Evolutionary conservation across 2,888 invertebrate species (phyloP), one percentile per base, ranked within the genome.

Genomic region (Aspidiotus destructor): DNA sequence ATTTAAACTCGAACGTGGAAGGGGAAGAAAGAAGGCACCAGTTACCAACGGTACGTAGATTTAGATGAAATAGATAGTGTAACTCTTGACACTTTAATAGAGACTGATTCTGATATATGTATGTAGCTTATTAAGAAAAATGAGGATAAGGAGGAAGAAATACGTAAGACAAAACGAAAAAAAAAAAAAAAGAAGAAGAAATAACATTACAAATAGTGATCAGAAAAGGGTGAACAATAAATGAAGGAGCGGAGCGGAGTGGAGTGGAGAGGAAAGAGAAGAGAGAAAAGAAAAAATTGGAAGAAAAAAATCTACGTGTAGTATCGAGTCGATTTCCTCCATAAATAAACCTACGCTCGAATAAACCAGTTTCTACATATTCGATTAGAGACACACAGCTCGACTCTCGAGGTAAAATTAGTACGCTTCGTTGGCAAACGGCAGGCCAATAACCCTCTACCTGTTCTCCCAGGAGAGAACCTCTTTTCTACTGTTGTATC

Each of bases 311-410:
- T 3, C n/a, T 28, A 28, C 5, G 28, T 28, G 48, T 48, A 54
- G 44, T 67, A 48, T 58, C 58, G 67, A 67, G 28, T 28, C 67
- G 60, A 67, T 67, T 67, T 67, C 67, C 58, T 67, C 48, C 67
- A 67, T 67, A 67, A 67, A 67, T 67, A 67, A 60, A 58, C 67
- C 67, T 67, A 67, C 67, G 60, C 67, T 67, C 28, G 52, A 67
- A n/a, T 67, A 67, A 67, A 67, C 67, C 60, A 67, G 67, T 67
- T 67, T 67, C 52, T 52, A 64, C 28, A 28, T 28, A 28, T 55
- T 64, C 16, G 64, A 67, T 67, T 67, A 67, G 60, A 55, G 44
- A 67, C 58, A 67, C 58, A 67, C 67, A 48, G 58, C 60, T 48
- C 58, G 42, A 28, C 28, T 28, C 28, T 28, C 28, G 28, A 28